Percentiles rank a stretch among this genome's conserved stretches.
Conservation (phyloP, 1,140 invertebrate genomes). For the Zeugodacus cucurbitae region DNA sequence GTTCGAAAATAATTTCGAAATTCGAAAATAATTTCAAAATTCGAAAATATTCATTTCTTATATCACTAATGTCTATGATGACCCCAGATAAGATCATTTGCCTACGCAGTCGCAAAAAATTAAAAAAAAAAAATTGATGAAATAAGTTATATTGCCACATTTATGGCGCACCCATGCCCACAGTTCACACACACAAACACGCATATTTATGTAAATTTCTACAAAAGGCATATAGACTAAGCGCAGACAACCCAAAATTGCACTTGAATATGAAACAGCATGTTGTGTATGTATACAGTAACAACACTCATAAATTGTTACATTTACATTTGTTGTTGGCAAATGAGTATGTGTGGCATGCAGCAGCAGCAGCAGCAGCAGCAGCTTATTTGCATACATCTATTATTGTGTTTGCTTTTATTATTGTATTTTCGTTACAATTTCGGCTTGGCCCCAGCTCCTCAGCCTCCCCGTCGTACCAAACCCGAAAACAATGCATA, state of each 20-base stretch:
- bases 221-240: not conserved
- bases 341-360: too few relatives aligned
- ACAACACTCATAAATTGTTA: not conserved
- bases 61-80: too few relatives aligned
- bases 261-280: not conserved
- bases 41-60: too few relatives aligned
- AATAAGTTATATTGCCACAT: not conserved
- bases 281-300: too few relatives aligned
- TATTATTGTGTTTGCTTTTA: not conserved
- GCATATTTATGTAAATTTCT: not conserved
- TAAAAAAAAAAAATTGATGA: not conserved
- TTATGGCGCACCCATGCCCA: not conserved
- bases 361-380: not conserved
- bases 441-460: not conserved
- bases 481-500: not conserved
- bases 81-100: not conserved
- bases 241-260: not conserved
- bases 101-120: not conserved
- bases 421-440: not conserved
- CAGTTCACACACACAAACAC: not conserved
- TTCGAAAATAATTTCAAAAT: too few relatives aligned
- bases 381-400: not conserved
- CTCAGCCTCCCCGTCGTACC: too few relatives aligned
- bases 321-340: not conserved
- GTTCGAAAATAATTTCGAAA: too few relatives aligned